Conservation (phyloP, 2,888 invertebrate species). For the Lochmaea capreae region DNA sequence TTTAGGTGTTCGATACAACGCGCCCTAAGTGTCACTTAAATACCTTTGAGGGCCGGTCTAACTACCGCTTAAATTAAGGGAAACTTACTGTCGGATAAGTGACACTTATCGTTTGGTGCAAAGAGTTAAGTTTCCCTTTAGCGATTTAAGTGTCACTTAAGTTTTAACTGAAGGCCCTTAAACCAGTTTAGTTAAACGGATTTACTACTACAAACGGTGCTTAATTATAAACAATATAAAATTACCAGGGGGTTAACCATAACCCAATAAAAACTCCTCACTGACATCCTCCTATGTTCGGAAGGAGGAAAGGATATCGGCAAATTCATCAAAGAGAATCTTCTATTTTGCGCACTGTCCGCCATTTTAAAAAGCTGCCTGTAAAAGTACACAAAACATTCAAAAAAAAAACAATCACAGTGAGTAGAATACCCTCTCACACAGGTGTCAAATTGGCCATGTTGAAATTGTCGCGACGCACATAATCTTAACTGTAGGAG, state of each 20-base stretch:
- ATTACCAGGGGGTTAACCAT: constrained; percentile 55
- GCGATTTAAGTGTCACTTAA: too few species aligned
- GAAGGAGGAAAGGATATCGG: constrained; percentile 44
- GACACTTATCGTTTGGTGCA: too few species aligned
- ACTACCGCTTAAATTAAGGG: too few species aligned
- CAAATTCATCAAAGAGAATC: constrained; percentile 48
- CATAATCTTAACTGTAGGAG: constrained; percentile 38
- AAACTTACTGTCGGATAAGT: too few species aligned
- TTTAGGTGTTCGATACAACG: too few species aligned
- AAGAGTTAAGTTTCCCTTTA: too few species aligned
- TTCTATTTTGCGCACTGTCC: constrained; percentile 30
- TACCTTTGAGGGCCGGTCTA: too few species aligned
- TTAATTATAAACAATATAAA: constrained; percentile 30
- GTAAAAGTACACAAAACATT: constrained; percentile 29
- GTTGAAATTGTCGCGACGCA: constrained; percentile 27
- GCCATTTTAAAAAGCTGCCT: constrained; percentile 30
- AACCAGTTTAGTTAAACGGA: too few species aligned
- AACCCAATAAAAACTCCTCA: constrained; percentile 59
- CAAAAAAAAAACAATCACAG: constrained; percentile 29
- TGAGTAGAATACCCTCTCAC: constrained; percentile 29
- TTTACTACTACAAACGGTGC: too few species aligned
- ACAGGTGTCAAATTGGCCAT: constrained; percentile 38
- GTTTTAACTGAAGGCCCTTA: too few species aligned
- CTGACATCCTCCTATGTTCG: constrained; percentile 56
- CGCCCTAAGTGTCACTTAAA: too few species aligned